Conservation (phyloP, 2,113 vertebrate species). For the Notarius lentiginosus region DNA sequence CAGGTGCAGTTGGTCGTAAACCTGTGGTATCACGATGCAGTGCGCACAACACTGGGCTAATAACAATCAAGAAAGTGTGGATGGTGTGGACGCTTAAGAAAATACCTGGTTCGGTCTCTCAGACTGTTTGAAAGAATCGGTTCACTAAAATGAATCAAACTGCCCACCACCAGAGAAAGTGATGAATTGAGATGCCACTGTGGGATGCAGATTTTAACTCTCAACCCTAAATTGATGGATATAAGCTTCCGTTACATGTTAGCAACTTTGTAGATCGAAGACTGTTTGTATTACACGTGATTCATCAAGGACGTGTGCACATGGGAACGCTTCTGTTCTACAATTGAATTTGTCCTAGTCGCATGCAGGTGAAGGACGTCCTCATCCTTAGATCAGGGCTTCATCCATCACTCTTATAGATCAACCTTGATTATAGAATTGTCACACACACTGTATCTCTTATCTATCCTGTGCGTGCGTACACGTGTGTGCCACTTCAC, state of each 20-base stretch:
- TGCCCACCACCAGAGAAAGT: background rate
- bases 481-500: background rate
- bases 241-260: background rate
- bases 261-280: background rate
- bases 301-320: background rate
- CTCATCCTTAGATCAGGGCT: background rate
- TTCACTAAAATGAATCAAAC: too few species aligned
- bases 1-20: too few species aligned
- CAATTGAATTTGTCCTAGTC: slow-evolving; percentile 22
- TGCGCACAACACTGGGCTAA: too few species aligned
- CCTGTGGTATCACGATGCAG: too few species aligned
- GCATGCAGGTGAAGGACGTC: slow-evolving; percentile 32
- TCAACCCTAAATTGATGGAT: background rate
- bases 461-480: background rate
- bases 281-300: background rate
- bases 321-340: background rate
- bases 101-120: too few species aligned
- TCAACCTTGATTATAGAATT: background rate
- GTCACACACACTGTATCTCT: background rate
- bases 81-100: too few species aligned
- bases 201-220: background rate
- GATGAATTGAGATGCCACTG: background rate
- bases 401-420: slow-evolving; percentile 31
- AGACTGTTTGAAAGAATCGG: too few species aligned
- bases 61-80: too few species aligned